Conservation (phyloP, 2,888 invertebrate genomes). For the Drepana falcataria region DNA sequence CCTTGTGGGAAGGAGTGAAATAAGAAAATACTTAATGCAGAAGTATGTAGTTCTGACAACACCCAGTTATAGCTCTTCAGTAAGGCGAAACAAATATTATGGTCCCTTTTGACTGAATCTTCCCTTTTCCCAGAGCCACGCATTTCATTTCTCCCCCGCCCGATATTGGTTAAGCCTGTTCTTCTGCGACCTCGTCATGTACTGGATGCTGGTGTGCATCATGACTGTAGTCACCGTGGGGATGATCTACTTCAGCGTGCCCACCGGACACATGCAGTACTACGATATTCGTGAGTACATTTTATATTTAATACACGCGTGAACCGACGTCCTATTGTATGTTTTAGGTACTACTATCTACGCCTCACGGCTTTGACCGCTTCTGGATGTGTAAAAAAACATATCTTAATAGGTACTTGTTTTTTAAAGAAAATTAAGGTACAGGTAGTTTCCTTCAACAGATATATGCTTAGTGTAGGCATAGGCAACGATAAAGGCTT, state of each 20-base stretch:
- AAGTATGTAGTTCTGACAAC: too few relatives aligned
- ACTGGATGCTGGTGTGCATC: slow-evolving; percentile 41
- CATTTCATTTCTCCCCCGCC: slow-evolving; percentile 52
- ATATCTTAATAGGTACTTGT: too few relatives aligned
- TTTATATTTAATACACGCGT: background rate
- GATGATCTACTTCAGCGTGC: slow-evolving; percentile 36
- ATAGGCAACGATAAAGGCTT: too few relatives aligned
- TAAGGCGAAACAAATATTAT: too few relatives aligned
- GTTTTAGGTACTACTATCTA: background rate
- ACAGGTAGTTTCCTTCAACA: too few relatives aligned
- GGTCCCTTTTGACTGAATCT: background rate
- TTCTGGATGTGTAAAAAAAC: too few relatives aligned
- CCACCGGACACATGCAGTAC: slow-evolving; percentile 28
- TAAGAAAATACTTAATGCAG: too few relatives aligned
- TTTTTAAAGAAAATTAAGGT: too few relatives aligned
- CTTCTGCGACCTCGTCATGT: slow-evolving; percentile 51
- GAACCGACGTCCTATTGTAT: background rate
- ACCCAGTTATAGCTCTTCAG: too few relatives aligned
- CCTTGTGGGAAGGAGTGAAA: too few relatives aligned
- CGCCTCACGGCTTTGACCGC: too few relatives aligned
- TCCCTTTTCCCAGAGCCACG: slow-evolving; percentile 37
- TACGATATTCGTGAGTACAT: slow-evolving; percentile 48
- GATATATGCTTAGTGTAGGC: too few relatives aligned
- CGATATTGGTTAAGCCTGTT: slow-evolving; percentile 56
- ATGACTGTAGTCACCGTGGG: slow-evolving; percentile 37